Evolutionary conservation across 2,888 invertebrate genomes (phyloP).

Genomic region (Leucoma salicis): DNA sequence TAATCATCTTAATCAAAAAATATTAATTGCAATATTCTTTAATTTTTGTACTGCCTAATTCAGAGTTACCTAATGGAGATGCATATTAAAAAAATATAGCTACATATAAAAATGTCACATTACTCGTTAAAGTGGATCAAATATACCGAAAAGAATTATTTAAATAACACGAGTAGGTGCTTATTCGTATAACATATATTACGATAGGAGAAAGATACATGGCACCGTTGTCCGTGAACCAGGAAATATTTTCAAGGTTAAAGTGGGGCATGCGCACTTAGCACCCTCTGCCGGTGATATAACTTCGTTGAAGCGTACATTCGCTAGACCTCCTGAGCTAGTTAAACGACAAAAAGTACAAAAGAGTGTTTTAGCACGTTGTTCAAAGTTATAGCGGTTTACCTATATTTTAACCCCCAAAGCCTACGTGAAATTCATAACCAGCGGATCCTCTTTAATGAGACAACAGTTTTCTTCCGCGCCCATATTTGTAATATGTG

Average conservation of each 20-base stretch:
- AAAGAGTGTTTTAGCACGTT: too few species aligned
- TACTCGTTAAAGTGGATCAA: too few species aligned
- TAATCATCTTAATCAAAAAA: too few species aligned
- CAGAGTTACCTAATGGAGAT: too few species aligned
- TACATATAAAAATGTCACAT: too few species aligned
- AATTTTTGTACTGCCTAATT: too few species aligned
- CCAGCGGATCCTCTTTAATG: slow-evolving; percentile 25
- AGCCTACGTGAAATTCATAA: slow-evolving; percentile 46
- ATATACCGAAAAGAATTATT: too few species aligned
- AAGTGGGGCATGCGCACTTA: slow-evolving; percentile 56
- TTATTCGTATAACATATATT: too few species aligned
- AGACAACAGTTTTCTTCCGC: slow-evolving; percentile 6
- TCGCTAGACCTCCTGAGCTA: not conserved
- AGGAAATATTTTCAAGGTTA: slow-evolving; percentile 73
- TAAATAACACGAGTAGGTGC: too few species aligned
- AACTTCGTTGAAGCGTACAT: slow-evolving; percentile 41
- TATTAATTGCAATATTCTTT: too few species aligned
- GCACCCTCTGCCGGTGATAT: slow-evolving; percentile 30
- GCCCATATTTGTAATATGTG: not conserved
- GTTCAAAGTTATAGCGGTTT: slow-evolving; percentile 23
- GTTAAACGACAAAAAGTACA: not conserved
- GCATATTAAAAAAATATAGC: too few species aligned
- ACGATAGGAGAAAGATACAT: too few species aligned
- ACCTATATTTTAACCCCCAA: slow-evolving; percentile 19
- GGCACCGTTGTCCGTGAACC: slow-evolving; percentile 66